Evolutionary conservation across 2,113 vertebrate species (phyloP), one percentile per base, ranked within the genome.

Genomic region (Sinocyclocheilus maitianheensis): DNA sequence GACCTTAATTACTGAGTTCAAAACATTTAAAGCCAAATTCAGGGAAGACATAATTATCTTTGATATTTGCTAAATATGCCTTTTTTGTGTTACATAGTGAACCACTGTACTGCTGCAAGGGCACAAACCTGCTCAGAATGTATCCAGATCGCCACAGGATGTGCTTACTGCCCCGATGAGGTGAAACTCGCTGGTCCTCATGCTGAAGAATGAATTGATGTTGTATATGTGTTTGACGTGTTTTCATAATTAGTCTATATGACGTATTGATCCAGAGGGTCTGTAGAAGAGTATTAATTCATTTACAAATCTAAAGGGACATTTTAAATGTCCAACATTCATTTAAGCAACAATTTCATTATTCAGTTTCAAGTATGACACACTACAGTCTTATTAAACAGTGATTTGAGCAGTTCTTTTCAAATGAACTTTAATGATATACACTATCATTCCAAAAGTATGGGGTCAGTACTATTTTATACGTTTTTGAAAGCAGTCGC

Each of bases 91-190:
- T 60, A 58, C 5, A 46, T 90, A 99, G 97, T 9, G 11, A 98
- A 98, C 87, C 92, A 81, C 89, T 99, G 98, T 37, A 91, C 94
- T 60, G 94, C 91, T 43, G 93, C 94, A 58, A 93, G 88, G 82
- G 93, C 91, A 0, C 93, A 91, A 84, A 96, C 20, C 92, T 99
- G 98, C 91, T 97, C 97, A 0, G 91, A 95, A 16, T 99, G 98
- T 87, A 91, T 99, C 89, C 96, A 94, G 0, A 86, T 95, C 26
- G 95, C 94, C 4, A 93, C 89, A 82, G 95, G 92, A 77, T 99
- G 98, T 0, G 94, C 96, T 58, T 99, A 98, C 93, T 99, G 98
- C 91, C 88, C 92, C 0, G 96, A 97, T 0, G 94, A 97, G 96
- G 98, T 99, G 89, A 51, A 4, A 51, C 18, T 71, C 30, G 20